Conservation (phyloP, 2,113 vertebrate genomes). For the Pteruthius melanotis region DNA sequence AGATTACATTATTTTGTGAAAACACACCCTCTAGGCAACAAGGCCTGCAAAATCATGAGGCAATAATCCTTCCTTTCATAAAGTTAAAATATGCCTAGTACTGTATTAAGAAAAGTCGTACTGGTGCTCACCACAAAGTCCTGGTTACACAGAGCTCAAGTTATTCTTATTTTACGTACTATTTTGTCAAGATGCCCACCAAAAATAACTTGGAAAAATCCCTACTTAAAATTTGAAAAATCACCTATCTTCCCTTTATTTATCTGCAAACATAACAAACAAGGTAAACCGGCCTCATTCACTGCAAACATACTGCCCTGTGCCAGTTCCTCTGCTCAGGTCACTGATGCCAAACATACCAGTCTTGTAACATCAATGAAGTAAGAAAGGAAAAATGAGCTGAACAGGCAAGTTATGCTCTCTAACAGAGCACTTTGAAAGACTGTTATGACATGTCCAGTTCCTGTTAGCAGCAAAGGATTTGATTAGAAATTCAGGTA, state of each 20-base stretch:
- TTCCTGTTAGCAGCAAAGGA: not conserved
- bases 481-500: not conserved
- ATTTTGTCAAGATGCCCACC: not conserved
- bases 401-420: not conserved
- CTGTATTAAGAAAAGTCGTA: not conserved
- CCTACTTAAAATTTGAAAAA: not conserved
- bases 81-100: not conserved
- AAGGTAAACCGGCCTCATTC: not conserved
- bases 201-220: not conserved
- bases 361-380: not conserved
- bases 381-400: not conserved
- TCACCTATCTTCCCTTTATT: not conserved
- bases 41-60: not conserved
- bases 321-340: not conserved
- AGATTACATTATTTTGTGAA: not conserved
- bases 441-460: accelerated
- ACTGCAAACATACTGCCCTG: not conserved
- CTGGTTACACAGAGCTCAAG: not conserved
- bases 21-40: not conserved
- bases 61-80: not conserved
- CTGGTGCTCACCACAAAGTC: not conserved
- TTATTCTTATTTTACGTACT: not conserved
- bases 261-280: not conserved
- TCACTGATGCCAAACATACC: not conserved
- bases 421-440: not conserved